A percentile compares a stretch with the other conserved stretches of the same genome.
Evolutionary conservation across 1,140 invertebrate genomes (phyloP).

Genomic region (Lycorma delicatula): DNA sequence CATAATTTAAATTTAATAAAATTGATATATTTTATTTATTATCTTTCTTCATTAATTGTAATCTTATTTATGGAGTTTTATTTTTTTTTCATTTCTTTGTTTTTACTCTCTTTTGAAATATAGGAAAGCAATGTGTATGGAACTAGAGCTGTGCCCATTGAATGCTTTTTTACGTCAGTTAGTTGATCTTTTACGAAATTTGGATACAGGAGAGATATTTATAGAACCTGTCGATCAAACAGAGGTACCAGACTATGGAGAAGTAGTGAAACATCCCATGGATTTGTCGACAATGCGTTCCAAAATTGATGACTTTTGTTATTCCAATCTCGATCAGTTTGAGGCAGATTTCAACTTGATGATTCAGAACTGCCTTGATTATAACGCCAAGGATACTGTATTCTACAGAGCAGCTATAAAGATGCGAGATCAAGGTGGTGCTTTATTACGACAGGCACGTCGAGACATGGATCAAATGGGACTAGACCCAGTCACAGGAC

Average conservation of each 20-base stretch:
- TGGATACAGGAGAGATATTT: constrained; percentile 83
- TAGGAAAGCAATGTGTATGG: constrained; percentile 67
- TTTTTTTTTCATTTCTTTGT: constrained; percentile 16
- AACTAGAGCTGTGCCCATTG: constrained; percentile 73
- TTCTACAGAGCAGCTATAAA: constrained; percentile 74
- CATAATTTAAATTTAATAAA: not conserved
- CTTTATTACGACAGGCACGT: constrained; percentile 64
- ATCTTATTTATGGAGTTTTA: not conserved
- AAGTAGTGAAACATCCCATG: constrained; percentile 91
- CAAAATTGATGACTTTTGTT: constrained; percentile 47
- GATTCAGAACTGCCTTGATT: constrained; percentile 89
- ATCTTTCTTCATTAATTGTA: no score
- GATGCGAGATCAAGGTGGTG: constrained; percentile 72
- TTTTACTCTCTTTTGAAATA: no score
- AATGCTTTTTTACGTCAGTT: constrained; percentile 65
- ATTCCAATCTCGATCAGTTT: constrained; percentile 63
- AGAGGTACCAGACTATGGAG: constrained; percentile 88
- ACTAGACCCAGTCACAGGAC: constrained; percentile 37
- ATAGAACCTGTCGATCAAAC: constrained; percentile 82
- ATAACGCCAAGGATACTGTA: constrained; percentile 90
- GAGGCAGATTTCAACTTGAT: constrained; percentile 88
- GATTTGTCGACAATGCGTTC: constrained; percentile 86
- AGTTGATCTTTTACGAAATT: constrained; percentile 64
- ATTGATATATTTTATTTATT: not conserved
- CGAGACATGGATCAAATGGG: constrained; percentile 63